Conservation (phyloP, 2,888 invertebrate genomes). For the Elegia similella region DNA sequence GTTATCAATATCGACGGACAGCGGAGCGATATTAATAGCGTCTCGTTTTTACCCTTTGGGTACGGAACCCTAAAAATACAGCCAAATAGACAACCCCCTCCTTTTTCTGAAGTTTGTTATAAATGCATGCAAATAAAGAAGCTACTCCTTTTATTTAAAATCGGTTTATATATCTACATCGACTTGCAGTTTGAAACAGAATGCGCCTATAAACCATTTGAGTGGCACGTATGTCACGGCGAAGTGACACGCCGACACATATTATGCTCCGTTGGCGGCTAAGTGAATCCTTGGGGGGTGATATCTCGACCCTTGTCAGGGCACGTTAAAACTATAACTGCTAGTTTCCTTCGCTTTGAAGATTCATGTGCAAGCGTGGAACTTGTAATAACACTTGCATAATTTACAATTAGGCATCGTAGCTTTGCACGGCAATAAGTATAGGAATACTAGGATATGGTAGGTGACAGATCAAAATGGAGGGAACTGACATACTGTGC, state of each 20-base stretch:
- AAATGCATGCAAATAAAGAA: too few species aligned
- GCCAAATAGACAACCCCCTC: too few species aligned
- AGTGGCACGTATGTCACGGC: neutral
- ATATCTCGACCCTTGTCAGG: slow-evolving; percentile 30
- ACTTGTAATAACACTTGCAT: slow-evolving; percentile 29
- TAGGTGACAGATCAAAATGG: too few species aligned
- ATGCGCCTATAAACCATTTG: neutral
- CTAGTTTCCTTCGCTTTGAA: slow-evolving; percentile 22
- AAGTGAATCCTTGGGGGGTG: slow-evolving; percentile 35
- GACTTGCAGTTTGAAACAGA: neutral
- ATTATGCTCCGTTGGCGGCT: slow-evolving; percentile 16
- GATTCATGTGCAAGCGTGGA: slow-evolving; percentile 25
- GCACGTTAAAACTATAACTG: slow-evolving; percentile 31
- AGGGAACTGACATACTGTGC: too few species aligned
- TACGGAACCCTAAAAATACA: too few species aligned
- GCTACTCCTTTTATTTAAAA: too few species aligned
- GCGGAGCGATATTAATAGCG: too few species aligned
- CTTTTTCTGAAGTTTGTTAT: too few species aligned
- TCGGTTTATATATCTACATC: neutral
- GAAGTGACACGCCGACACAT: slow-evolving; percentile 15
- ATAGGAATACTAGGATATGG: too few species aligned
- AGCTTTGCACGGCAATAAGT: neutral
- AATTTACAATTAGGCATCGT: slow-evolving; percentile 18
- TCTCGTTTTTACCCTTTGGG: too few species aligned
- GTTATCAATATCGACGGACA: too few species aligned